Base-by-base conservation (phyloP, 2,888 invertebrate species). In the Allophyes oxyacanthae region DNA sequence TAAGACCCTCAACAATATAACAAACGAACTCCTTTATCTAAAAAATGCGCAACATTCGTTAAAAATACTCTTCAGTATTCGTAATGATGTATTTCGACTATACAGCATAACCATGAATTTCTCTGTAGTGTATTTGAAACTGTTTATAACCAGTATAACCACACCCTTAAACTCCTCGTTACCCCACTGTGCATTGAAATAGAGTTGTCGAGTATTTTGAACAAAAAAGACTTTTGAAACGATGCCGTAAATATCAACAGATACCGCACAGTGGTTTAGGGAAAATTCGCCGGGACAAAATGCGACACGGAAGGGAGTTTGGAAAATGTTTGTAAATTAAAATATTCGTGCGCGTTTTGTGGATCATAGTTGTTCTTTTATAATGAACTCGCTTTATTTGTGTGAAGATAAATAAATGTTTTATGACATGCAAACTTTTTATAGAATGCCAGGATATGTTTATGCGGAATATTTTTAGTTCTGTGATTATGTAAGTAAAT, bases 141-240 rank as follows among this genome's bases (percentile, higher is more conserved):
- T 77, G 73, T 78, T 77, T 71, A 66, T 63, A 67, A 68, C 74
- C 58, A 71, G 77, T 71, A 66, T 63, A 67, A 68, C 74, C 58
- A 71, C 69, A 52, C 77, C 82, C 81, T 81, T 78, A 73, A 76
- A 64, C 57, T 65, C 73, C 79, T 83, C 82, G 81, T 83, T 83
- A 83, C 78, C 72, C 57, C 75, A 74, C 63, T 73, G 81, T 82
- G 78, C 84, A 83, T 82, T 83, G 81, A 84, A 86, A 85, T 85
- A 81, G 55, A 68, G 64, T 64, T 83, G 80, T 77, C 55, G 52
- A 55, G 71, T 44, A 61, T 64, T 70, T 42, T 66, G 54, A 68
- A 70, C 64, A 76, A 66, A 75, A 72, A 71, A 60, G 34, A 68
- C 61, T 71, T 75, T 76, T 76, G 65, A 71, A 74, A 71, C 56